Base-by-base conservation (phyloP, 1,140 invertebrate genomes). In the Heterodera schachtii region DNA sequence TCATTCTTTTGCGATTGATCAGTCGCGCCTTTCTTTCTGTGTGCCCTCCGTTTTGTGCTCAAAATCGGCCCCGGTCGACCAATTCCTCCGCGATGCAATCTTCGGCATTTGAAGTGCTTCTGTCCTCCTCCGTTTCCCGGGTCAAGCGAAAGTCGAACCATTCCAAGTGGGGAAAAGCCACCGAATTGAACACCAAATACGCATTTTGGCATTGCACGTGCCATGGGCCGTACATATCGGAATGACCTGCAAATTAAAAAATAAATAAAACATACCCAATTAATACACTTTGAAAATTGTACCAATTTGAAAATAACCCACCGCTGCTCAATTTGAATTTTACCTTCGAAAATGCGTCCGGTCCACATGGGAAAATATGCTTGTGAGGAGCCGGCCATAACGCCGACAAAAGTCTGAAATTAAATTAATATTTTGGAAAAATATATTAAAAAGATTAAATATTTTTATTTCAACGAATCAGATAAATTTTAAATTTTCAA, bases 141-240 rank as follows among this genome's bases (percentile, higher is more conserved):
- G 44, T 41, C 21, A 78, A 46, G 3, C 6, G 60, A 8, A 78
- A 78, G 9, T 78, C 75, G 1, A 78, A 21, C 75, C 75, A 78
- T 43, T 78, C 75, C 1, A 31, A 8, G 3, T 7, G 3, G 3
- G n/a, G n/a, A 31, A 11, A 46, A 3, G 7, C 60, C 46, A 41
- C 21, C 67, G 16, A 69, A 43, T 78, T 78, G 75, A 78, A 78
- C 3, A 78, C 57, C 41, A 78, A 43, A 43, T 78, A 78, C 9
- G 75, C 60, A 11, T 78, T 21, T 16, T 78, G 4, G 21, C 75
- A 78, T 0, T 46, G 75, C 19, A 78, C 19, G 8, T 78, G 47
- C 41, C 67, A 78, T 21, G 75, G 75, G 31, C 75, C 75, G 67
- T 52, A 78, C 19, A 60, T 57, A 8, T 67, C 13, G 11, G 31